Base-by-base conservation (phyloP, 92 coral and sea anemone genomes). In the Epizoanthus illoricatus region DNA sequence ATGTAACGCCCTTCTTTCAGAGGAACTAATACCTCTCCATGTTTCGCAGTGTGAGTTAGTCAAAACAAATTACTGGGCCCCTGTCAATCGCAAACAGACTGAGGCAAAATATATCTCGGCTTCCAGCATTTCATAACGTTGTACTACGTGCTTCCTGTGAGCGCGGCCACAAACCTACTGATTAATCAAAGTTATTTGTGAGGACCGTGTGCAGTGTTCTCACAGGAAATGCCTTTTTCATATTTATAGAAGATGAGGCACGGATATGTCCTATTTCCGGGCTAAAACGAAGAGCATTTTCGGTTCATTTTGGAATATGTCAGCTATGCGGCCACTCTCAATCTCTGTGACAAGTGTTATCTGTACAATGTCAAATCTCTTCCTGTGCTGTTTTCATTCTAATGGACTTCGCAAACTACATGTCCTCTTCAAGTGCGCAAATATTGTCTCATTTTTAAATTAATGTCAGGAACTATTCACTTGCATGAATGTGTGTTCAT, bases 381-480 rank as follows among this genome's bases (percentile, higher is more conserved):
- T 80, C 84, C 92, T 69, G 65, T 81, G 71, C 28, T 60, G 61
- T 18, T 66, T 64, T 70, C 57, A 57, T 57, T 71, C 79, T 90
- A 86, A 87, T 90, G 88, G 88, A 70, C 88, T 78, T 23, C 28
- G 86, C 83, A 87, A 90, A 87, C 88, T 87, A 76, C 69, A 56
- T 84, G 89, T 62, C 71, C 87, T 58, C 73, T 66, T 76, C 81
- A 76, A 88, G 88, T 68, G 86, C 70, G 86, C 91, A 88, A 90
- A 93, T 90, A 90, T 93, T 93, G 90, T 88, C 86, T 87, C 87
- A 69, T 85, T 88, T 86, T 93, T 47, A 93, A 90, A 94, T 84
- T 88, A 90, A 90, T 84, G 89, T 81, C 89, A 75, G 49, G 19
- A 47, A 54, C 83, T 65, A 87, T 87, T 90, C 89, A 74, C 47